phyloP scores from a whole-genome alignment of 2,797 vertebrate species.

The Tympanoctomys barrerae region DNA sequence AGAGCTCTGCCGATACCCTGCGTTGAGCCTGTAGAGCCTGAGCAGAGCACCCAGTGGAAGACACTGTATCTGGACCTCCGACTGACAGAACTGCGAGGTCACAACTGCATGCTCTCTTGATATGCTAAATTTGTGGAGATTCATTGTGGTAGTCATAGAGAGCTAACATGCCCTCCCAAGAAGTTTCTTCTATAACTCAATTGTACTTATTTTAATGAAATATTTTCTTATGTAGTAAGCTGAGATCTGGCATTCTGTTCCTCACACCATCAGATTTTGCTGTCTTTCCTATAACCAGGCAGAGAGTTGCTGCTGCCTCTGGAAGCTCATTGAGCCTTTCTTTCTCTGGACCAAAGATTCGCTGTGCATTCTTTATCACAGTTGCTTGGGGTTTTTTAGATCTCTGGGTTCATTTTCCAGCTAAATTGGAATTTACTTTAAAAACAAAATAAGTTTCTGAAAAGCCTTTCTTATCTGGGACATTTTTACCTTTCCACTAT shows the following conservation, averaged over 20 bases:
- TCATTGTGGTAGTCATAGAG: conserved; percentile 10
- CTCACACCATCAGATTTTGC: background rate
- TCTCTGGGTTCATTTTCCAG: conserved; percentile 37
- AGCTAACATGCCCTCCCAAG: background rate
- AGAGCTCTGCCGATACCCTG: background rate
- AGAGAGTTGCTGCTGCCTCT: background rate
- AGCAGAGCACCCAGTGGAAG: background rate
- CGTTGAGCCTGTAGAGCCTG: background rate
- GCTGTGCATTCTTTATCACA: background rate
- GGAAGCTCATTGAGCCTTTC: background rate
- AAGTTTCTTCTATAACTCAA: conserved; percentile 28
- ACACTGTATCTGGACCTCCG: background rate
- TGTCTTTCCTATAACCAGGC: background rate
- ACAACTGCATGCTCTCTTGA: background rate
- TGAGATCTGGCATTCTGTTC: conserved; percentile 12
- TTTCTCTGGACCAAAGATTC: background rate
- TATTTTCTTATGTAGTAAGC: background rate
- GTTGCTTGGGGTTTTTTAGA: background rate
- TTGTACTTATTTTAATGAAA: background rate
- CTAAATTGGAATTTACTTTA: background rate
- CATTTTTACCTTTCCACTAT: conserved; percentile 4
- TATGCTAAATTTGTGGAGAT: background rate
- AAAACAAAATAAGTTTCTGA: conserved; percentile 42
- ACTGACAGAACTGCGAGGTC: background rate
- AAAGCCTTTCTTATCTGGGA: conserved; percentile 24